Base-by-base conservation (phyloP, 2,888 invertebrate genomes). In the Acronicta alni region DNA sequence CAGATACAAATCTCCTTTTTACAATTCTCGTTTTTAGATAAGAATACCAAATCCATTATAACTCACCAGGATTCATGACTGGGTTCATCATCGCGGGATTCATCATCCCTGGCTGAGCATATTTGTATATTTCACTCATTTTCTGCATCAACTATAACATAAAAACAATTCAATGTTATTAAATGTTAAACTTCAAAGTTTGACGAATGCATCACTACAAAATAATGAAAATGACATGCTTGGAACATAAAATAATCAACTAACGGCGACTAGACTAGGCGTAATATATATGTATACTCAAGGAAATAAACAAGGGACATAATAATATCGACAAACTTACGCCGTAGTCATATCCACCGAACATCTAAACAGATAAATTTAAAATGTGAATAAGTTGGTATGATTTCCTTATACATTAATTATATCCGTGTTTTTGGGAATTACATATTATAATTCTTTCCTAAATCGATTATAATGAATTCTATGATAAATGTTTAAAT, bases 271-370 rank as follows among this genome's bases (percentile, higher is more conserved):
- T 42, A 49, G 69, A 67, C 74, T 66, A 74, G 86, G 81, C 84
- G 86, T 35, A n/a, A n/a, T n/a, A 35, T 1, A 30, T 9, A 10
- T 10, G 26, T 79, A 70, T 60, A 77, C 65, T 44, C 12, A 45
- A 80, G 63, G 78, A 80, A 59, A 77, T 73, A 78, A 75, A 81
- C 55, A 80, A 79, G 68, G 70, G 78, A 71, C 77, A 85, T 81
- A 78, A 83, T 78, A 79, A 69, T 53, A 86, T 51, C 48, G 54
- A 53, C 56, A 49, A 67, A 94, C 94, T 94, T 94, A 94, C 94
- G 86, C 93, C 91, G 81, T 91, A 94, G 81, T 94, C 94, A 91
- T 93, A 94, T 94, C 94, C 94, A 91, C 91, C 93, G 93, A 93
- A 94, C 92, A 94, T 93, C 94, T 94, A 82, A 84, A 93, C 91